Conservation (phyloP, 1,140 invertebrate species). For the Diorhabda sublineata region DNA sequence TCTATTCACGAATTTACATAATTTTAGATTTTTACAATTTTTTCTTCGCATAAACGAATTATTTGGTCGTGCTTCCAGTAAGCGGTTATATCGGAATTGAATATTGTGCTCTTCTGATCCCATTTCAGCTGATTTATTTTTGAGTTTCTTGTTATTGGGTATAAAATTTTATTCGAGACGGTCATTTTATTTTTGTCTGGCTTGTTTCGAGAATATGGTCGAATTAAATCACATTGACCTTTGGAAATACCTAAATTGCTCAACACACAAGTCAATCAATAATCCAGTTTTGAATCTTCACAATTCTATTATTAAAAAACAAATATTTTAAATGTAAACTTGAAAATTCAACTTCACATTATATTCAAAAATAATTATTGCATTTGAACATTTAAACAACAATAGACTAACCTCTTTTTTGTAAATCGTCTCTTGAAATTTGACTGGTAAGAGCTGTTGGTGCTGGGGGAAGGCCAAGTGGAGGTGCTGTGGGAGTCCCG, state of each 20-base stretch:
- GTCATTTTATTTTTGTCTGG: not conserved
- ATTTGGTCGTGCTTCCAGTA: slow-evolving; percentile 13
- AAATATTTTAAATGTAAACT: too few species aligned
- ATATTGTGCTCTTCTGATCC: slow-evolving; percentile 17
- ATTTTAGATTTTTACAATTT: slow-evolving; percentile 43
- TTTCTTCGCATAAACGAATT: slow-evolving; percentile 26
- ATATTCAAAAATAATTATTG: too few species aligned
- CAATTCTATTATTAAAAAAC: too few species aligned
- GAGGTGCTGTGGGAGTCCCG: slow-evolving; percentile 46
- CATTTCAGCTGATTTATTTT: slow-evolving; percentile 8
- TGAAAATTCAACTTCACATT: too few species aligned
- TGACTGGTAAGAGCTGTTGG: slow-evolving; percentile 46
- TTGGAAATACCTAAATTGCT: not conserved
- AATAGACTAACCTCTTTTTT: slow-evolving; percentile 59
- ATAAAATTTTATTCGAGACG: slow-evolving; percentile 1
- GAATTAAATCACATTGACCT: not conserved
- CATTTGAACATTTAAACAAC: too few species aligned
- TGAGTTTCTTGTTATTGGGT: slow-evolving; percentile 2
- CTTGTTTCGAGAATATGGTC: not conserved
- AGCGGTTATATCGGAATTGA: slow-evolving; percentile 15
- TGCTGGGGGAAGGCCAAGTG: slow-evolving; percentile 47
- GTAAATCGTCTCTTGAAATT: slow-evolving; percentile 56
- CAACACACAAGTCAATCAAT: not conserved
- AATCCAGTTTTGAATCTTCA: too few species aligned
- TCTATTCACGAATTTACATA: slow-evolving; percentile 44